Conservation (phyloP, 2,888 invertebrate genomes). For the Herminia tarsipennalis region DNA sequence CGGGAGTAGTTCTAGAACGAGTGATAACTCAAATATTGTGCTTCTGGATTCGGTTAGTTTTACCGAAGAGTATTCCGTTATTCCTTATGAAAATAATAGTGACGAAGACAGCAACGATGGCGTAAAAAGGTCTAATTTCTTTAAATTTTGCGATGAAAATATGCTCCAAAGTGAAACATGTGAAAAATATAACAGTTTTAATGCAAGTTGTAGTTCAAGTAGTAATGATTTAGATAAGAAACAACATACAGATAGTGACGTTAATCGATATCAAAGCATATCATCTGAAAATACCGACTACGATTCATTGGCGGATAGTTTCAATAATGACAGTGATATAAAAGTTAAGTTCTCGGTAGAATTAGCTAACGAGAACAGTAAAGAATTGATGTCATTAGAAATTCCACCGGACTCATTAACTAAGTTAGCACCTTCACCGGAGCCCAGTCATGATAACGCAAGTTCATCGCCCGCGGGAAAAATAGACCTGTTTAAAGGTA, state of each 20-base stretch:
- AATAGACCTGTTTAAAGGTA: constrained; percentile 83
- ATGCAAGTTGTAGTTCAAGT: constrained; percentile 67
- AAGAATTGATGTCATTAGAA: constrained; percentile 51
- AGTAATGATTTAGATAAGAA: constrained; percentile 66
- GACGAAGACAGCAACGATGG: constrained; percentile 58
- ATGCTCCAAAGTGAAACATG: constrained; percentile 80
- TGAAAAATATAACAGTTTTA: constrained; percentile 78
- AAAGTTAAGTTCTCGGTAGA: constrained; percentile 73
- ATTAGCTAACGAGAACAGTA: constrained; percentile 59
- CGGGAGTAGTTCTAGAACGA: constrained; percentile 53
- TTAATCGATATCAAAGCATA: constrained; percentile 63
- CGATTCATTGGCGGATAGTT: constrained; percentile 68
- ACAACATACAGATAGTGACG: constrained; percentile 60
- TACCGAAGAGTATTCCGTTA: constrained; percentile 66
- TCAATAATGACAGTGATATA: constrained; percentile 59
- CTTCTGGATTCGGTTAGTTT: constrained; percentile 72
- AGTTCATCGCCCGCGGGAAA: constrained; percentile 64
- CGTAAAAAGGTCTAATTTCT: constrained; percentile 56
- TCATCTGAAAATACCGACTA: constrained; percentile 67
- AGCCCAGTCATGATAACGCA: constrained; percentile 56
- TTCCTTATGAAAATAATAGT: constrained; percentile 59
- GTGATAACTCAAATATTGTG: constrained; percentile 61
- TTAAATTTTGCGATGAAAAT: constrained; percentile 73
- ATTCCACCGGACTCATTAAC: constrained; percentile 52
- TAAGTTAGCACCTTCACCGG: constrained; percentile 71